Evolutionary conservation across 2,888 invertebrate species (phyloP).

Genomic region (Sminthurinus aureus): DNA sequence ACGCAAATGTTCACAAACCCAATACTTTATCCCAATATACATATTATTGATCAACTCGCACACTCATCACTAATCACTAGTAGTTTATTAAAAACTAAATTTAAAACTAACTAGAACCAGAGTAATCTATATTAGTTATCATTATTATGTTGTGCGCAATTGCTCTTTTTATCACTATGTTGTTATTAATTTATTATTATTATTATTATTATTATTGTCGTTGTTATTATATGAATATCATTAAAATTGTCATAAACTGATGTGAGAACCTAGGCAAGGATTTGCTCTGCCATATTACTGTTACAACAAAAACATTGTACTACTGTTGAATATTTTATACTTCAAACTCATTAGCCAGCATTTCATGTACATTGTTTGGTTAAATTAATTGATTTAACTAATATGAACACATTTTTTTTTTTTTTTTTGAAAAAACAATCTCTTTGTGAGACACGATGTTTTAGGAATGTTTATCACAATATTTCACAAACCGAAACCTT

Average conservation of each 20-base stretch:
- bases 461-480: neutral
- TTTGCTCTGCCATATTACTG: conserved; percentile 1
- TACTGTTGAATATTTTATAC: neutral
- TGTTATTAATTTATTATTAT: neutral
- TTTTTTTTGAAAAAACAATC: too few relatives aligned
- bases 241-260: neutral
- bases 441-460: too few relatives aligned
- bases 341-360: neutral
- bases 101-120: neutral
- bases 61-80: neutral
- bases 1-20: neutral
- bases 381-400: neutral
- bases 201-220: neutral
- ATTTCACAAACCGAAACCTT: neutral
- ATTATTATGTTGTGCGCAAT: neutral
- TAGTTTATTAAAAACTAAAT: neutral
- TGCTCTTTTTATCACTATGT: neutral
- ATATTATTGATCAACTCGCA: too few relatives aligned
- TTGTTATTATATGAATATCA: neutral
- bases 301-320: neutral
- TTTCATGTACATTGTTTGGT: neutral
- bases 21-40: too few relatives aligned
- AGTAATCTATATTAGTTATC: neutral
- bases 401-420: too few relatives aligned
- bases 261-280: conserved; percentile 18